phyloP scores from a whole-genome alignment of 2,888 invertebrate species.

The Caenorhabditis sinica region DNA sequence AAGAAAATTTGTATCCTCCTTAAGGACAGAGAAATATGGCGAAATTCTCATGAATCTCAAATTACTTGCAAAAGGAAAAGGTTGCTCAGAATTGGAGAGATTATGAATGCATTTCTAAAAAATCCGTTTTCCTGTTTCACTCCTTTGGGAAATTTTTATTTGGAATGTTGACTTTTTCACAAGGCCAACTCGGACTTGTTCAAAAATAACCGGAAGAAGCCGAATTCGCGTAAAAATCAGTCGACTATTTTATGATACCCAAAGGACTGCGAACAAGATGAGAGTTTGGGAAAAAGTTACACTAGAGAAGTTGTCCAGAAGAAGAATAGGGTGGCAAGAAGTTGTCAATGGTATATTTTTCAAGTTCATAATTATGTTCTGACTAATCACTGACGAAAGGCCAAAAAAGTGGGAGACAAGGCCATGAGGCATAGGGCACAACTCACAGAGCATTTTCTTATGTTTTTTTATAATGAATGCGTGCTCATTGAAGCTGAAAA shows the following conservation, averaged over 20 bases:
- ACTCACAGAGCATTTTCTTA: not conserved
- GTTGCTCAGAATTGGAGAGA: not conserved
- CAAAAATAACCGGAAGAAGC: not conserved
- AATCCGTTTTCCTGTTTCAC: not conserved
- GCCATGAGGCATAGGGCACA: not conserved
- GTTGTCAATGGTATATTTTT: too few relatives aligned
- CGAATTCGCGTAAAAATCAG: not conserved
- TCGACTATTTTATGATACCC: constrained; percentile 33
- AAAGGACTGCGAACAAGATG: constrained; percentile 7
- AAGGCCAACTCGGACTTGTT: not conserved
- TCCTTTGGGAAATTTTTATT: not conserved
- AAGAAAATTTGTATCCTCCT: too few relatives aligned
- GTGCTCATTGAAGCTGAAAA: constrained; percentile 36
- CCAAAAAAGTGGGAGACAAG: not conserved
- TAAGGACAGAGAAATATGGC: too few relatives aligned
- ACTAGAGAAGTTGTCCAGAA: not conserved
- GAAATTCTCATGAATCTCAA: constrained; percentile 57
- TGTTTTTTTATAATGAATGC: not conserved
- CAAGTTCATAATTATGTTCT: not conserved
- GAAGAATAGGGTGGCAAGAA: not conserved
- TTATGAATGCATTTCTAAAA: constrained; percentile 34
- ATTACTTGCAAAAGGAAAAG: constrained; percentile 26
- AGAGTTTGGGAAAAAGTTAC: not conserved
- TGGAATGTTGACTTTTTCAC: not conserved
- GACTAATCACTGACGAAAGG: not conserved